Evolutionary conservation across 2,113 vertebrate species (phyloP), one percentile per base, ranked within the genome.

Genomic region (Aspiorhynchus laticeps): DNA sequence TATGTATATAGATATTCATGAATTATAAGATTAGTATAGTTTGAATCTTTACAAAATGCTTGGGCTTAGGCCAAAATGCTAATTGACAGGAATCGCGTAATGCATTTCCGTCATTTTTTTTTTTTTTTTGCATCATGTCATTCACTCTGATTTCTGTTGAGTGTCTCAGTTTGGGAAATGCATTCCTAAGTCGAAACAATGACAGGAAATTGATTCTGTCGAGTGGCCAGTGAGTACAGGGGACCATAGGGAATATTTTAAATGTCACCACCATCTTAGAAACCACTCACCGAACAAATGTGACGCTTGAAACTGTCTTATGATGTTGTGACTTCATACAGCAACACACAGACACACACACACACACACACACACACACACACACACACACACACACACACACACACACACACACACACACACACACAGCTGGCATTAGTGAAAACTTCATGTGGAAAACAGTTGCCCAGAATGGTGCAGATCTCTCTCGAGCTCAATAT

Each of bases 181-280:
- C 79, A 80, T 87, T 86, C 80, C 81, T 69, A 17, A 84, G 48
- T 75, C 41, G 24, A 77, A 61, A 88, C 90, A 91, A 87, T 89
- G 87, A 83, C 69, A 87, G 91, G 88, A 91, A 90, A 90, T 87
- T 88, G 84, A 82, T 81, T 86, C 74, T 76, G 83, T 67, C 76
- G 48, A 85, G 89, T 85, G 79, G 84, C 53, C 59, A 80, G 65
- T 78, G 65, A 90, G 84, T 59, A n/a, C 84, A 74, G 79, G 48
- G 87, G 83, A 73, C 90, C 84, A 7, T 65, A 11, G 90, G 90
- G 90, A 90, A 84, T 85, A 89, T 87, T 91, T 89, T 51, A 87
- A 83, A 85, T 92, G 90, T 90, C 92, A 90, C 86, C 82, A 80
- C 87, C 80, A 87, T 86, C 90, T 89, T 88, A 61, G 69, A 88